Base-by-base conservation (phyloP, 2,888 invertebrate species). In the Lasioglossum oenotherae region DNA sequence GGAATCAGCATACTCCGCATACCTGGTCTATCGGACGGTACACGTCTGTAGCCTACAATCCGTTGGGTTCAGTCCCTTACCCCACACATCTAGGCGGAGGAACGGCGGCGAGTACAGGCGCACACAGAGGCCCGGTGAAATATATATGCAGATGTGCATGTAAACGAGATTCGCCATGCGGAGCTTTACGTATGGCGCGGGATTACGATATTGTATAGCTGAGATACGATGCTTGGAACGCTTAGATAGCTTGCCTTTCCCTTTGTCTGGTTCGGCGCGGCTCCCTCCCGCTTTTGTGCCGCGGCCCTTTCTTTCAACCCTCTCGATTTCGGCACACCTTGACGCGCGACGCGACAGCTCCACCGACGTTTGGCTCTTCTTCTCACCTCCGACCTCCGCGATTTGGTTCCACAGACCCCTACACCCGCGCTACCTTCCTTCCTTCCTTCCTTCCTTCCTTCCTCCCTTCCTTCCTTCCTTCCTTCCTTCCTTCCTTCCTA, bases 131-230 rank as follows among this genome's bases (percentile, higher is more conserved):
- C 35, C 0, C n/a, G 23, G 27, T 75, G 74, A 78, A 77, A 83
- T 80, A 41, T 78, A 71, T 60, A 46, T 75, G 78, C 73, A 69
- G 64, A 80, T 78, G 74, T 57, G 53, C 73, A 71, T 82, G 80
- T 78, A 83, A 86, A 88, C 81, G 89, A 82, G 85, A 87, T 86
- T 83, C 90, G 82, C 80, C 85, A 78, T 73, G 75, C 74, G 79
- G 86, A 88, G 91, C 90, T 91, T 90, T 88, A 88, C 89, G 88
- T 90, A 91, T 90, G 89, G 89, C 90, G 69, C 88, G 89, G 93
- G 93, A 93, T 93, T 93, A 92, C 91, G 88, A 91, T 89, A 92
- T 90, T 88, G 91, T 90, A 88, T 82, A 82, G 90, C 81, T 81
- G 91, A 92, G 87, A 91, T 92, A 91, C 89, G 88, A 91, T 80